These are phyloP conservation scores for Nymphalis polychloros DNA, from an alignment of 2,888 invertebrate species.

Conservation along the genomic window DNA sequence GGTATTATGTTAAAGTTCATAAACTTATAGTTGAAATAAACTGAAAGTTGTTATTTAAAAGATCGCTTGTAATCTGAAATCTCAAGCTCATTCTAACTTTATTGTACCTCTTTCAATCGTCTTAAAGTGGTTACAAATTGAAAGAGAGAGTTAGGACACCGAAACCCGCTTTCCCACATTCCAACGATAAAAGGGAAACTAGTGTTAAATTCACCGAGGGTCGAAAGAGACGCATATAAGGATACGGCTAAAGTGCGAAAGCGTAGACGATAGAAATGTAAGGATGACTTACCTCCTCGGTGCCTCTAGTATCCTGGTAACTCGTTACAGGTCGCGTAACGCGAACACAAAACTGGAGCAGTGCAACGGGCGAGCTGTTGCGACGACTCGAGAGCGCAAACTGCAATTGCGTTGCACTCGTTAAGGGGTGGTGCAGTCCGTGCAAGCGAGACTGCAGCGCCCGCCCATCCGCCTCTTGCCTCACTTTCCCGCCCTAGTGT, in stretches of 20 bases:
- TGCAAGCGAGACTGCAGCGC: slow-evolving; percentile 81
- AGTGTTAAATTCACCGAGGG: slow-evolving; percentile 55
- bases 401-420: slow-evolving; percentile 68
- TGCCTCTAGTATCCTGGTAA: slow-evolving; percentile 72
- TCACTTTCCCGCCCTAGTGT: slow-evolving; percentile 80
- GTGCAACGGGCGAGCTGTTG: slow-evolving; percentile 65
- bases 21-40: background rate
- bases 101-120: slow-evolving; percentile 52
- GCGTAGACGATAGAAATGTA: slow-evolving; percentile 62
- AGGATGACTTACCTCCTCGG: slow-evolving; percentile 69
- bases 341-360: slow-evolving; percentile 52
- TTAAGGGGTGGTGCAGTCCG: slow-evolving; percentile 76
- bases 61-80: background rate
- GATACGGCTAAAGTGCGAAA: slow-evolving; percentile 52
- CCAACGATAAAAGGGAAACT: slow-evolving; percentile 79
- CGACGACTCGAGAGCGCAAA: slow-evolving; percentile 60
- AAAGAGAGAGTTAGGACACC: slow-evolving; percentile 78
- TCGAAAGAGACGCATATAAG: slow-evolving; percentile 55
- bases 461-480: slow-evolving; percentile 78
- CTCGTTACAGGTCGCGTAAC: slow-evolving; percentile 78
- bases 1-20: background rate
- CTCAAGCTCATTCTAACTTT: slow-evolving; percentile 20
- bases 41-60: background rate
- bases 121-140: slow-evolving; percentile 67
- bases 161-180: slow-evolving; percentile 79